Evolutionary conservation across 1,140 invertebrate species (phyloP).

Genomic region (Papilio polyxenes): DNA sequence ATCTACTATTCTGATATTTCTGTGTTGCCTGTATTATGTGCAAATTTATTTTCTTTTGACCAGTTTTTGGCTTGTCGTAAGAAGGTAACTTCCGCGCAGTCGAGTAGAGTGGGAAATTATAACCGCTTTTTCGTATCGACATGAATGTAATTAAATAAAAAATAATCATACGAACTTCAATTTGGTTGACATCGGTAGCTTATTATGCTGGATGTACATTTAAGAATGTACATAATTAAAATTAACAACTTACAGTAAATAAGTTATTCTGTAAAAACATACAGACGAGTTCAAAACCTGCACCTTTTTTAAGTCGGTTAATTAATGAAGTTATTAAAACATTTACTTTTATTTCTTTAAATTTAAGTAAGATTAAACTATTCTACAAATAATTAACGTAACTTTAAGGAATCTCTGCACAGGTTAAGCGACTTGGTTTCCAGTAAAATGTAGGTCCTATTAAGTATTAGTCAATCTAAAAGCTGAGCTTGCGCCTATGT

Average conservation of each 20-base stretch:
- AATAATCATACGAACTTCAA: background rate
- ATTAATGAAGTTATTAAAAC: background rate
- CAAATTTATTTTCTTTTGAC: conserved; percentile 11
- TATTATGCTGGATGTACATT: background rate
- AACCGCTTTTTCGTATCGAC: background rate
- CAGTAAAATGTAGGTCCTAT: background rate
- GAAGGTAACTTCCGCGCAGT: conserved; percentile 9
- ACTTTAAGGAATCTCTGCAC: background rate
- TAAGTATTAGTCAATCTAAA: conserved; percentile 33
- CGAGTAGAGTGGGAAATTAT: background rate
- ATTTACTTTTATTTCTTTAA: background rate
- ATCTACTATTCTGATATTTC: background rate
- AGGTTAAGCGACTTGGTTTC: background rate
- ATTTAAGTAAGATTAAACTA: background rate
- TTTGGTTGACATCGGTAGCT: background rate
- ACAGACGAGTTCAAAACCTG: background rate
- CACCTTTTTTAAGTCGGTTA: background rate
- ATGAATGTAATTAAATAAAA: background rate
- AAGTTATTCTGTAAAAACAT: background rate
- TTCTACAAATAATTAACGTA: background rate
- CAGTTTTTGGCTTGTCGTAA: background rate
- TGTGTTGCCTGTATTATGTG: conserved; percentile 1
- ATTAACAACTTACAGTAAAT: background rate
- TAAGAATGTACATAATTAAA: background rate
- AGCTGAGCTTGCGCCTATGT: conserved; percentile 25